These are phyloP conservation scores for Rana temporaria DNA, from an alignment of 2,113 vertebrate genomes.

Conservation along the genomic window DNA sequence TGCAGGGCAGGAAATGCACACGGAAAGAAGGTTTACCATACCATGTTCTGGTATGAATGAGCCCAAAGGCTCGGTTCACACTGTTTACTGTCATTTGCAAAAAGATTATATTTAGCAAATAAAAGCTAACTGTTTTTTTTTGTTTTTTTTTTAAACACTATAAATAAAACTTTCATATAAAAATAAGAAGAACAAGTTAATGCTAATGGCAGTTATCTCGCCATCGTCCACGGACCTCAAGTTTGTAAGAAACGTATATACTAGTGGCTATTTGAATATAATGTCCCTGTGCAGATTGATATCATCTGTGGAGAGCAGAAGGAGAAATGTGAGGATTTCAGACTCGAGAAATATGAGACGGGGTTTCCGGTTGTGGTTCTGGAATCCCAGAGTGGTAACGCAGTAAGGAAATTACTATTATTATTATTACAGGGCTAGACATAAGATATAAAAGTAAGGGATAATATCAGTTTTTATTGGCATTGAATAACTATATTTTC, in stretches of 20 bases:
- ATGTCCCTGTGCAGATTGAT: constrained; percentile 15
- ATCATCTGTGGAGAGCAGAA: constrained; percentile 12
- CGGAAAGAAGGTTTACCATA: too few relatives aligned
- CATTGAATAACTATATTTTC: neutral
- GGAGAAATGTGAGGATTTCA: constrained; percentile 12
- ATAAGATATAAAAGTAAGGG: neutral
- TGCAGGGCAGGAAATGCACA: too few relatives aligned
- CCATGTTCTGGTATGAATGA: too few relatives aligned
- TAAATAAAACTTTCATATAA: neutral
- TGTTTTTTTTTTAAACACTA: neutral
- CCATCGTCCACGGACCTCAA: neutral
- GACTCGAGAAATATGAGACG: constrained; percentile 13
- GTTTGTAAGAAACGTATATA: constrained; percentile 1
- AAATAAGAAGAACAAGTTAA: neutral
- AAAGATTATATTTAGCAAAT: too few relatives aligned
- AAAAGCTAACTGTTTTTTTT: too few relatives aligned
- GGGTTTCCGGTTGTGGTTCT: constrained; percentile 24
- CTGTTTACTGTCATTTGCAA: too few relatives aligned
- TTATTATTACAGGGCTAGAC: constrained; percentile 35
- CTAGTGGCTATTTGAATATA: neutral
- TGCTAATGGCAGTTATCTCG: neutral
- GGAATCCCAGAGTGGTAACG: constrained; percentile 18
- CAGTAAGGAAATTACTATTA: constrained; percentile 38
- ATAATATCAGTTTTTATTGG: constrained; percentile 26
- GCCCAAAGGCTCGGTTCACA: too few relatives aligned